Base-by-base conservation (phyloP, 2,797 vertebrate genomes). In the Calcarius lapponicus region DNA sequence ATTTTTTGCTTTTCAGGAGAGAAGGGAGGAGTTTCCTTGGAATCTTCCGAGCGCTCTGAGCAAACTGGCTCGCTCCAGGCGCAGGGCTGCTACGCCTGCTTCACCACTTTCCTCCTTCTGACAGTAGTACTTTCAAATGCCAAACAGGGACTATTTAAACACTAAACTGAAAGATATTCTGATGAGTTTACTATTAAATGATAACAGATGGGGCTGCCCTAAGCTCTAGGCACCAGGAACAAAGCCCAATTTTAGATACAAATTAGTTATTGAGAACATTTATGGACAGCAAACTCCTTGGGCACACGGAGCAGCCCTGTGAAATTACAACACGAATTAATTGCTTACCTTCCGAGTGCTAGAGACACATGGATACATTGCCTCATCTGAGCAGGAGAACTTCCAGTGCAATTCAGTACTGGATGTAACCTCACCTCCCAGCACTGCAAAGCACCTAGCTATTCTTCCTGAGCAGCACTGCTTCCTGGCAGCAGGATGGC, bases 261-360 rank as follows among this genome's bases (percentile, higher is more conserved):
- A 97, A 97, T 97, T 97, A 92, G 86, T 97, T 97, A 91, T 70
- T 94, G 81, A 96, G 90, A 96, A 90, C 97, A 98, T 97, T 96
- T 97, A 96, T 94, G 95, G 95, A 95, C 8, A 71, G 91, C 90
- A 95, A 98, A 95, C 57, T 94, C 90, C 81, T 96, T 81, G 56
- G 89, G 85, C 71, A 86, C 80, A 86, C 7, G 34, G 66, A 94
- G 22, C 62, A 90, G 89, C 31, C 80, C 73, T 93, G 71, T 82
- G 79, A 97, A 94, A 96, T 79, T 58, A 90, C 86, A 91, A 88
- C 4, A 6, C 40, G 92, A 86, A 94, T 93, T 66, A 92, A 87
- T 56, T 66, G 86, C 69, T 87, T 79, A 29, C 72, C 86, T 94
- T 94, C 78, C 80, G 83, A 73, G 34, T 89, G 73, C 94, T 96